A percentile compares a stretch with the other conserved stretches of the same genome.
These are phyloP conservation scores for Peromyscus californicus DNA, from an alignment of 2,113 vertebrate genomes.

Conservation along the genomic window DNA sequence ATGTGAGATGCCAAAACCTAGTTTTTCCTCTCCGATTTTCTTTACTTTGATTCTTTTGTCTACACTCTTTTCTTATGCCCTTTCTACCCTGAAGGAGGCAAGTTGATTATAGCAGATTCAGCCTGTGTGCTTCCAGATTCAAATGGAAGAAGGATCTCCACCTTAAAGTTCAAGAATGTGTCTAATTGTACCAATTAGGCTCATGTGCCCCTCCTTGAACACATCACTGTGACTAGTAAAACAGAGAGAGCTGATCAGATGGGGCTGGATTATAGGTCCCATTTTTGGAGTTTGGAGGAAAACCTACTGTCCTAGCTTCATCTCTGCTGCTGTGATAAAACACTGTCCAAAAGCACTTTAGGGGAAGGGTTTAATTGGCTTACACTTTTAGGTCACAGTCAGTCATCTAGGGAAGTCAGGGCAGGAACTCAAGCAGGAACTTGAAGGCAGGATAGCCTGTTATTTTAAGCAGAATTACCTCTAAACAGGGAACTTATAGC, in stretches of 20 bases:
- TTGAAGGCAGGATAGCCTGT: background rate
- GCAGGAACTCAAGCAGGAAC: background rate
- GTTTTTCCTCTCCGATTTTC: background rate
- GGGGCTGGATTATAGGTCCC: background rate
- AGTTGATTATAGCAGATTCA: background rate
- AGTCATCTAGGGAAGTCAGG: background rate
- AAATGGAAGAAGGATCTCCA: background rate
- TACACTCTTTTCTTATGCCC: background rate
- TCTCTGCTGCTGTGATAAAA: background rate
- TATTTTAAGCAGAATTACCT: background rate
- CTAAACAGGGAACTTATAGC: background rate
- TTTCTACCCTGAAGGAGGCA: background rate
- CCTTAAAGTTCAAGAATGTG: background rate
- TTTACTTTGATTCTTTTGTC: constrained; percentile 6
- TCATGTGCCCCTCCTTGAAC: too few species aligned
- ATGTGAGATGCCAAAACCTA: background rate
- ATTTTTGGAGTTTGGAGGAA: background rate
- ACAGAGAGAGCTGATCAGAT: background rate
- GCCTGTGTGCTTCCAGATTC: background rate
- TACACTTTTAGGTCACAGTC: background rate
- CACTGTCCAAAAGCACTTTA: background rate
- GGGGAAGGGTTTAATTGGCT: background rate
- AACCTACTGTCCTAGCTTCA: background rate
- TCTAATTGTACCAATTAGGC: background rate
- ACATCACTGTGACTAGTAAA: background rate